A percentile compares a stretch with the other conserved stretches of the same genome.
These are phyloP conservation scores for Tenualosa ilisha DNA, from an alignment of 2,797 vertebrate species.

Conservation along the genomic window DNA sequence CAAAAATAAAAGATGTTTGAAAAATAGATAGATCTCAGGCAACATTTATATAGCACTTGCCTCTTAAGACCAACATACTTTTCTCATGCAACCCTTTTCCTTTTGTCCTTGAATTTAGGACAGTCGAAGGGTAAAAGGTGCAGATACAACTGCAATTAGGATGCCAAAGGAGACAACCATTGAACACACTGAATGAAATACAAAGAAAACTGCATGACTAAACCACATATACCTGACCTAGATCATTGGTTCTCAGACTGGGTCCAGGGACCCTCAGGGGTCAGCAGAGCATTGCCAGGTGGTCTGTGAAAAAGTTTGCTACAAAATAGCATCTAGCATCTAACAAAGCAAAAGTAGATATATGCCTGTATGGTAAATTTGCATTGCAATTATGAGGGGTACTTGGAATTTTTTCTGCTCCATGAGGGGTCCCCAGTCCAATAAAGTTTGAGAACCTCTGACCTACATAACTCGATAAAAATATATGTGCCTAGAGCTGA, in stretches of 20 bases:
- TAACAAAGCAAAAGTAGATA: too few species aligned
- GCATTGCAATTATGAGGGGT: too few species aligned
- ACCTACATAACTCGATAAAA: conserved; percentile 49
- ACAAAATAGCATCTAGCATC: too few species aligned
- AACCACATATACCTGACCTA: conserved; percentile 44
- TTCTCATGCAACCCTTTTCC: neutral
- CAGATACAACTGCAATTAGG: neutral
- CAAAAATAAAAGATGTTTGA: conserved; percentile 51
- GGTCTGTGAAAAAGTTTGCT: too few species aligned
- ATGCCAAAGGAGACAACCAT: neutral
- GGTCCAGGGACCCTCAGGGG: too few species aligned
- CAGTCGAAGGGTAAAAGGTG: neutral
- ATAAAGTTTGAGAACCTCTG: too few species aligned
- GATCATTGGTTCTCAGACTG: conserved; percentile 10
- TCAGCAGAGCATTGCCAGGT: too few species aligned
- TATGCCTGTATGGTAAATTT: too few species aligned
- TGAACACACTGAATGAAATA: neutral
- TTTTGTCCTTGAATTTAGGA: neutral
- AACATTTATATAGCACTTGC: neutral
- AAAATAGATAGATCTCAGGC: conserved; percentile 33
- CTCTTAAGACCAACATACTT: neutral
- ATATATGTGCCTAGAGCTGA: conserved; percentile 34
- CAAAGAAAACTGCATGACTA: conserved; percentile 24
- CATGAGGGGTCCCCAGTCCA: too few species aligned
- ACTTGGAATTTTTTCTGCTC: too few species aligned